Percentiles rank a stretch among this genome's conserved stretches.
phyloP scores from a whole-genome alignment of 2,888 invertebrate species.

The Aleiodes alternator region DNA sequence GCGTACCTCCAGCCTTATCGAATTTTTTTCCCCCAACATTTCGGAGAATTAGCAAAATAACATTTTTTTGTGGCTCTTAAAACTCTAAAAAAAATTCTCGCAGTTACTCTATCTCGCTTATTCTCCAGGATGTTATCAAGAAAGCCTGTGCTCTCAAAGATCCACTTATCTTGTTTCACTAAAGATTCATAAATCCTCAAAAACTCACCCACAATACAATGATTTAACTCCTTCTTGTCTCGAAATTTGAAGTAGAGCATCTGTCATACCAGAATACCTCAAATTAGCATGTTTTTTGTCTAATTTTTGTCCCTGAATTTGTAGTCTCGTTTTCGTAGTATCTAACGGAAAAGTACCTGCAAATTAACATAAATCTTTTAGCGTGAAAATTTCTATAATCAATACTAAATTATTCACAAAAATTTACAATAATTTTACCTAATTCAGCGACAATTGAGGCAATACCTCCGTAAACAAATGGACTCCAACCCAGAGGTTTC shows the following conservation, averaged over 20 bases:
- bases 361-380: constrained; percentile 41
- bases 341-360: constrained; percentile 97
- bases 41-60: no score
- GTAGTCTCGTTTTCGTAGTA: constrained; percentile 94
- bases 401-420: constrained; percentile 45
- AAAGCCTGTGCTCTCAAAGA: no score
- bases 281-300: constrained; percentile 85
- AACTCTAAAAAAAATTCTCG: no score
- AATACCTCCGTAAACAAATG: constrained; percentile 95
- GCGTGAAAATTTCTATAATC: constrained; percentile 37
- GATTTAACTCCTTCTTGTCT: constrained; percentile 91
- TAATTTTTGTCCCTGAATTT: constrained; percentile 94
- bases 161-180: no score
- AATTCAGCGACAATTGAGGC: constrained; percentile 96
- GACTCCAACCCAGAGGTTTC: constrained; percentile 94
- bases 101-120: no score
- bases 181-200: no score
- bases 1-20: no score
- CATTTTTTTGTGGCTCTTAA: no score
- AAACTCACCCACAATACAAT: constrained; percentile 88
- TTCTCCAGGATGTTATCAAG: no score
- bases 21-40: no score
- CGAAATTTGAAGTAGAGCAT: constrained; percentile 91
- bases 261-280: constrained; percentile 93
- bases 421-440: constrained; percentile 78